Evolutionary conservation across 2,113 vertebrate genomes (phyloP), one percentile per base, ranked within the genome.

Genomic region (Talpa occidentalis): DNA sequence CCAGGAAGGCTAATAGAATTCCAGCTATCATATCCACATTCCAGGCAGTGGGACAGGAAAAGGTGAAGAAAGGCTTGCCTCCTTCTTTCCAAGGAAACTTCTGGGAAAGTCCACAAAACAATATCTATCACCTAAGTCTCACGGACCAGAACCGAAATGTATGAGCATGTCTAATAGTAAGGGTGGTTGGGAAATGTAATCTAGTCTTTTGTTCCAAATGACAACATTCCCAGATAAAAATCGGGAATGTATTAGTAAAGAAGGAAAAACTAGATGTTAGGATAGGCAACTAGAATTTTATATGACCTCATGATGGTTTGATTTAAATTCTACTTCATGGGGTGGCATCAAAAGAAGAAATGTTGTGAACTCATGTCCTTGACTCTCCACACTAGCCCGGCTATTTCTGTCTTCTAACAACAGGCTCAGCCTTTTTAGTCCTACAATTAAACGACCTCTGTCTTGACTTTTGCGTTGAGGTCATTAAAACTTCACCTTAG

Each of bases 11-110:
- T 91, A 83, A 91, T 73, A 80, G 56, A 64, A 79, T 56, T 73
- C 47, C 22, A 82, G 5, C 19, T 91, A 56, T 62, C n/a, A 59
- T 81, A 81, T 76, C 44, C 6, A 64, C 30, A 83, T 88, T 85
- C 37, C 83, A 64, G 54, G 37, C 4, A 94, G 22, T 72, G 82
- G 62, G n/a, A 90, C 77, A 44, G 24, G 37, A 44, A 95, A 93
- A 93, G 6, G 24, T 56, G 22, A 67, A 44, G 47, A 87, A 91
- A 40, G 30, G 4, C 26, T 56, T 35, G 49, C 22, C 49, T 82
- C 67, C n/a, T 91, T 22, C 11, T 22, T 78, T 64, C 22, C 59
- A 66, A 89, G 24, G 22, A 59, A n/a, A 81, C 47, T 78, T 67
- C n/a, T 49, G 52, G 88, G 85, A 77, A 85, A 37, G 26, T n/a